Evolutionary conservation across 2,113 vertebrate species (phyloP).

Genomic region (Gadus chalcogrammus): DNA sequence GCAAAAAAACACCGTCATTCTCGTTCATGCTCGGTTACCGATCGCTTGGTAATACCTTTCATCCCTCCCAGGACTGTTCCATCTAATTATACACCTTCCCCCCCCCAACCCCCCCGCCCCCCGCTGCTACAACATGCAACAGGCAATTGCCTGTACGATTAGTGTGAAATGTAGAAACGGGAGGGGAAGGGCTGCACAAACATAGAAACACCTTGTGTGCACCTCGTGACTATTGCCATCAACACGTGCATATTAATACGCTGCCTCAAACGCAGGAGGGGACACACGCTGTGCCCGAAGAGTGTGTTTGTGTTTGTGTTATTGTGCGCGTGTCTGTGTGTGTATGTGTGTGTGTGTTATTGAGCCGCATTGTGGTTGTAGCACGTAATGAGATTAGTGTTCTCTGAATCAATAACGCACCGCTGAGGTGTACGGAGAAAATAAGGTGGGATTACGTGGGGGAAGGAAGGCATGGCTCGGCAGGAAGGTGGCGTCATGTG

Average conservation of each 20-base stretch:
- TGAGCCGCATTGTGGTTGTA: slow-evolving; percentile 52
- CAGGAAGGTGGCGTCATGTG: no score
- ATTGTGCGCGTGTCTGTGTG: slow-evolving; percentile 24
- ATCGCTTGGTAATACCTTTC: slow-evolving; percentile 38
- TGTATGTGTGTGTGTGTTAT: slow-evolving; percentile 9
- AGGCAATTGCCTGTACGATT: slow-evolving; percentile 12
- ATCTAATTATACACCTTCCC: slow-evolving; percentile 23
- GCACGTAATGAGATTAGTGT: slow-evolving; percentile 61
- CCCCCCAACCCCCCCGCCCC: background rate
- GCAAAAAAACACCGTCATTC: slow-evolving; percentile 29
- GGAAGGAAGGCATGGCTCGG: no score
- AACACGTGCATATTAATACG: slow-evolving; percentile 23
- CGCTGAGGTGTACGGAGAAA: background rate
- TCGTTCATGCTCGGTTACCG: slow-evolving; percentile 39
- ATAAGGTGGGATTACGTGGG: background rate
- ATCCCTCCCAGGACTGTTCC: slow-evolving; percentile 28
- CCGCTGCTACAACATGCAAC: slow-evolving; percentile 14
- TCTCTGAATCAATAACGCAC: slow-evolving; percentile 65
- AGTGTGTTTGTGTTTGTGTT: background rate
- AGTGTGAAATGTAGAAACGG: slow-evolving; percentile 19
- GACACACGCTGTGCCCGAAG: slow-evolving; percentile 18
- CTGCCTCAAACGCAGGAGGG: slow-evolving; percentile 39
- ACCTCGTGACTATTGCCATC: no score
- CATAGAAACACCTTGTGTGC: no score
- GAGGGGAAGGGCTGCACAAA: slow-evolving; percentile 8